Evolutionary conservation across 2,113 vertebrate species (phyloP), one percentile per base, ranked within the genome.

Genomic region (Tyto alba): DNA sequence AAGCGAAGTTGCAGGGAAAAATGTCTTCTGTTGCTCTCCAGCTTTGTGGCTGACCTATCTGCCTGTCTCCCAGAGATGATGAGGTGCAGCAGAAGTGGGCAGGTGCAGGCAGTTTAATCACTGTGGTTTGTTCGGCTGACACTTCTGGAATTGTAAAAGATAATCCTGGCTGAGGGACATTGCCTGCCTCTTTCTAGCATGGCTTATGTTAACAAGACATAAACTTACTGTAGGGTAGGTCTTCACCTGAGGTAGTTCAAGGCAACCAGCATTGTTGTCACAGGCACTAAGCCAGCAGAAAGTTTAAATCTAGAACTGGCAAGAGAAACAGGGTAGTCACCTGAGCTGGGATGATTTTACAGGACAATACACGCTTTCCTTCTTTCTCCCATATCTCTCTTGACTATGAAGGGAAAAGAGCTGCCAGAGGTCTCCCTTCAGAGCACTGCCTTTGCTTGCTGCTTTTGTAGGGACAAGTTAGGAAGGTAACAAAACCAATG

Each of bases 41-140:
- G 60, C 6, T 2, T 1, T 2, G 3, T 9, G 45, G 30, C 41
- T 86, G 78, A 19, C 32, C 53, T 1, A 0, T 4, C 2, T 32
- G 47, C 13, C 5, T 19, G 11, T 43, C 27, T 78, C 52, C 56
- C 30, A 17, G 48, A 16, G 34, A 8, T 25, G 64, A 63, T 34
- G 83, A 87, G 60, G 52, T 32, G 62, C 27, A 48, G 71, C 55
- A 77, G 41, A 29, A 55, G 43, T 26, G 55, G 72, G 25, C 34
- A 55, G 55, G 59, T n/a, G 10, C 30, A 23, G 29, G 5, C 40
- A 38, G 45, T 80, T 80, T 16, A 55, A 63, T n/a, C 1, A 0
- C 64, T 47, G 52, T 2, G 3, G 10, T 62, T 88, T 64, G 40
- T 71, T 72, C 2, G 3, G 20, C 68, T 90, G 83, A 78, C 19